A percentile compares a stretch with the other conserved stretches of the same genome.
Conservation (phyloP, 2,113 vertebrate genomes). For the Terrapene triunguis region DNA sequence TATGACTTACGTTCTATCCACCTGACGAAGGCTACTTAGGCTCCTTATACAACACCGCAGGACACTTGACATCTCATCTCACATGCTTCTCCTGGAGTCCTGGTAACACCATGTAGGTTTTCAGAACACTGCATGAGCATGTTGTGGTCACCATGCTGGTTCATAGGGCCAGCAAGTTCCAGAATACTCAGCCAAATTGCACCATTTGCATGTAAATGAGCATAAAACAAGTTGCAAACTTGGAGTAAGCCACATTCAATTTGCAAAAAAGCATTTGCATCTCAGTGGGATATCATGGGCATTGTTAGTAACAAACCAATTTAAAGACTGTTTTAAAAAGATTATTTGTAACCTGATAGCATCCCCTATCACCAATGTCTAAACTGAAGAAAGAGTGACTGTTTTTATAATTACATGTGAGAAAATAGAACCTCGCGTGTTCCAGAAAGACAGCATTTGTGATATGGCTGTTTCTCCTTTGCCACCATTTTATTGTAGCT, state of each 20-base stretch:
- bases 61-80: background rate
- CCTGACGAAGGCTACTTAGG: fast-evolving
- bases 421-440: fast-evolving
- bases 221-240: fast-evolving
- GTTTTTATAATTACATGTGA: fast-evolving
- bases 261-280: background rate
- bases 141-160: background rate
- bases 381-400: background rate
- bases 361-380: background rate
- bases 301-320: fast-evolving
- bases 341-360: background rate
- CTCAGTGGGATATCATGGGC: fast-evolving
- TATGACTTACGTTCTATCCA: background rate
- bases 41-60: fast-evolving
- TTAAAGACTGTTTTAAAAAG: background rate
- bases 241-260: fast-evolving
- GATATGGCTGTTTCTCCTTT: background rate
- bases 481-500: background rate
- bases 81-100: background rate
- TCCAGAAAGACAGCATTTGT: background rate
- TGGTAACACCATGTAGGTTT: background rate
- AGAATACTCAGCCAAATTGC: fast-evolving
- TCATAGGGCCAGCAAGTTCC: background rate
- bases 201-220: fast-evolving
- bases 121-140: background rate